A percentile compares a stretch with the other conserved stretches of the same genome.
Evolutionary conservation across 1,140 invertebrate genomes (phyloP).

Genomic region (Scaptomyza graminum): DNA sequence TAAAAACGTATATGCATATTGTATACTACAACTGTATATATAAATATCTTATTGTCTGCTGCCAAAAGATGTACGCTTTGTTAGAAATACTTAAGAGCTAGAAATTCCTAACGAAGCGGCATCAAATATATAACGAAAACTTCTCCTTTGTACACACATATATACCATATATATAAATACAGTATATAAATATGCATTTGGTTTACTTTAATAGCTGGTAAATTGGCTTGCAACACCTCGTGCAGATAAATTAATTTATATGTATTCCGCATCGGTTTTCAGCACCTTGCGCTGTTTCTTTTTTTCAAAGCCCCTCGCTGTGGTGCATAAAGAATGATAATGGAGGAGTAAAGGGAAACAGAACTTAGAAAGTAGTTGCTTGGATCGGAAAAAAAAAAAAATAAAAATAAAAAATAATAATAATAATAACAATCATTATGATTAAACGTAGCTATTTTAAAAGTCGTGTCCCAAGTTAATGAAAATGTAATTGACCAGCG

Average conservation of each 20-base stretch:
- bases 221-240: constrained; percentile 16
- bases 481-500: constrained; percentile 82
- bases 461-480: constrained; percentile 83
- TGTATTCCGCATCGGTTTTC: constrained; percentile 61
- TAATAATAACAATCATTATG: constrained; percentile 80
- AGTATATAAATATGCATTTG: neutral
- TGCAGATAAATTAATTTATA: constrained; percentile 65
- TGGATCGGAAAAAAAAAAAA: constrained; percentile 54
- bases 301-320: constrained; percentile 22
- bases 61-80: constrained; percentile 71
- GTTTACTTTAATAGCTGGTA: constrained; percentile 10
- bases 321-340: constrained; percentile 50
- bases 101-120: too few species aligned
- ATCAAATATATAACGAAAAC: too few species aligned
- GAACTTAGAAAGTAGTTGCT: constrained; percentile 52
- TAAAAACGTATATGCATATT: constrained; percentile 2
- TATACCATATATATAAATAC: neutral
- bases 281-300: constrained; percentile 53
- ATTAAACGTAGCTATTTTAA: constrained; percentile 80
- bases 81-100: constrained; percentile 49
- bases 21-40: neutral
- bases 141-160: neutral
- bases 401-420: constrained; percentile 56
- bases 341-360: neutral
- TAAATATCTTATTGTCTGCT: constrained; percentile 34